Evolutionary conservation across 2,797 vertebrate genomes (phyloP).

Genomic region (Eleutherodactylus coqui): DNA sequence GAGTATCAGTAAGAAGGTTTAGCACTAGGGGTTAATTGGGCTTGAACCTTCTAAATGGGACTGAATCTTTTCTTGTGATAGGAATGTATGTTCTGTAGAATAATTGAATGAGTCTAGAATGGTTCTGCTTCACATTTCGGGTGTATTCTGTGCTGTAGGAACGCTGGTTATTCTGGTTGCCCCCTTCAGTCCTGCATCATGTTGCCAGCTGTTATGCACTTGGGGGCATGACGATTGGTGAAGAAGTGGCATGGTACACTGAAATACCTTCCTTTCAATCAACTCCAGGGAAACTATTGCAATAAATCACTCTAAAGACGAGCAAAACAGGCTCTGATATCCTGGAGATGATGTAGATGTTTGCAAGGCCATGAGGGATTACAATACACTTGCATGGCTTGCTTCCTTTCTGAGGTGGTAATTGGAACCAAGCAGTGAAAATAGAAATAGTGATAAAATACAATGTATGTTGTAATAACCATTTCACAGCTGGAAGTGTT

Average conservation of each 20-base stretch:
- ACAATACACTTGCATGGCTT: slow-evolving; percentile 45
- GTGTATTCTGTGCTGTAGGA: not conserved
- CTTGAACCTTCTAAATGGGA: slow-evolving; percentile 34
- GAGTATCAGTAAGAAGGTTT: not conserved
- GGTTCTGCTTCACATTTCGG: slow-evolving; percentile 10
- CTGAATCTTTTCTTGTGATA: slow-evolving; percentile 28
- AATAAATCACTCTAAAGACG: slow-evolving; percentile 53
- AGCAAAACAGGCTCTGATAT: slow-evolving; percentile 23
- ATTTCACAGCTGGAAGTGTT: slow-evolving; percentile 36
- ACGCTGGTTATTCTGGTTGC: not conserved
- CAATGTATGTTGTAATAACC: slow-evolving; percentile 45
- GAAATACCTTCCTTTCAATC: slow-evolving; percentile 5
- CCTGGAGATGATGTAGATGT: slow-evolving; percentile 27
- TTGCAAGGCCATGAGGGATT: slow-evolving; percentile 47
- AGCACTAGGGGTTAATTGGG: not conserved
- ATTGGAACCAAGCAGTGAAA: slow-evolving; percentile 56
- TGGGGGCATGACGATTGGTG: not conserved
- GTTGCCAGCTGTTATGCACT: not conserved
- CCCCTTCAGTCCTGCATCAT: not conserved
- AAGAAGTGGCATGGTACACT: not conserved
- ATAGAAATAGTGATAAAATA: slow-evolving; percentile 35
- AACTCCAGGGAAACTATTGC: slow-evolving; percentile 33
- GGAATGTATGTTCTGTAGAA: not conserved
- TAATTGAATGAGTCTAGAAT: not conserved
- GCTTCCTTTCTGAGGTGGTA: slow-evolving; percentile 58